Evolutionary conservation across 2,888 invertebrate species (phyloP).

Genomic region (Cotesia congregata): DNA sequence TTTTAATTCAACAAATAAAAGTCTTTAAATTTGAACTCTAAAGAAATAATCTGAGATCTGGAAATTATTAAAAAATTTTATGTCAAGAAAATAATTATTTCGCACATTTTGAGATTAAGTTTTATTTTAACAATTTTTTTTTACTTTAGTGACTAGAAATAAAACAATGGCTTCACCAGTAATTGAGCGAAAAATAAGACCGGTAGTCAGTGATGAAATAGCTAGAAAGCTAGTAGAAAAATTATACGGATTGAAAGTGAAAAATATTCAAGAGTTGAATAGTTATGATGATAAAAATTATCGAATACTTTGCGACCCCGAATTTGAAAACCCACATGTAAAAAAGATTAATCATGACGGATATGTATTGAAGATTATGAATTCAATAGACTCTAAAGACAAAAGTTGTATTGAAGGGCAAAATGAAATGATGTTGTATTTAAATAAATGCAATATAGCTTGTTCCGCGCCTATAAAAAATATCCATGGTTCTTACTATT

Average conservation of each 20-base stretch:
- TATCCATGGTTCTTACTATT: constrained; percentile 76
- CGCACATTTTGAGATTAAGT: no score
- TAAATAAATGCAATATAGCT: constrained; percentile 76
- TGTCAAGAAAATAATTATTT: no score
- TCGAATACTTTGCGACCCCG: constrained; percentile 75
- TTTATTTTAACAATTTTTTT: background rate
- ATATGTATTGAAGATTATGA: constrained; percentile 87
- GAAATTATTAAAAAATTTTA: background rate
- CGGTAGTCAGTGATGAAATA: constrained; percentile 72
- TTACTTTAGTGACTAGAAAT: background rate
- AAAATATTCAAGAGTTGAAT: constrained; percentile 75
- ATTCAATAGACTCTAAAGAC: constrained; percentile 84
- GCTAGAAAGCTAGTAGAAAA: constrained; percentile 73
- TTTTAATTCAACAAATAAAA: no score
- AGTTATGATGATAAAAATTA: constrained; percentile 88
- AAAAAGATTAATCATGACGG: constrained; percentile 74
- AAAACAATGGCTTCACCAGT: constrained; percentile 9
- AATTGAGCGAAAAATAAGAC: constrained; percentile 71
- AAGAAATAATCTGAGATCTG: background rate
- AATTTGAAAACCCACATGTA: constrained; percentile 76
- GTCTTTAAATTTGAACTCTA: no score
- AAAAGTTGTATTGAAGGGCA: constrained; percentile 80
- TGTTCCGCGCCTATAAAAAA: constrained; percentile 83
- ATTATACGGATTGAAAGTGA: constrained; percentile 77
- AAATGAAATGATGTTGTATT: constrained; percentile 79